These are phyloP conservation scores for Brachionus koreanus DNA, from an alignment of 1,140 invertebrate genomes.

Conservation along the genomic window DNA sequence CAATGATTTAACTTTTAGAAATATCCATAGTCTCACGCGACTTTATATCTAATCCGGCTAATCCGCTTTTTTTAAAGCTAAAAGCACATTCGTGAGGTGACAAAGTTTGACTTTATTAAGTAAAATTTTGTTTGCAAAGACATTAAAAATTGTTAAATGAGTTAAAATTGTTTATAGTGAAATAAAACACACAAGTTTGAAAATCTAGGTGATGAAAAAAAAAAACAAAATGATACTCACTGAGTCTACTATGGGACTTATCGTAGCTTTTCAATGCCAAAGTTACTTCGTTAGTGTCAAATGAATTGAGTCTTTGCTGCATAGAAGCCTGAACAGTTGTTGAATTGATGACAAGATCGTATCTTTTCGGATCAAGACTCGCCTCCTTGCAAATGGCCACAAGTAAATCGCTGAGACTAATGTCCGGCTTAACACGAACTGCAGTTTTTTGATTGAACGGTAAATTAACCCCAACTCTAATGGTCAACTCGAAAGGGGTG, in stretches of 20 bases:
- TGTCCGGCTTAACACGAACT: constrained; percentile 28
- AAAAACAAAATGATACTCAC: constrained; percentile 4
- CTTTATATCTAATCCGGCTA: not conserved
- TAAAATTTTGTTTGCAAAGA: not conserved
- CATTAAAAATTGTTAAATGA: not conserved
- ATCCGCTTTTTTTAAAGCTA: not conserved
- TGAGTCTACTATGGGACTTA: not conserved
- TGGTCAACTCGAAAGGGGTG: constrained; percentile 23
- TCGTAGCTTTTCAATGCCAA: constrained; percentile 29
- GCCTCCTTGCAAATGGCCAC: constrained; percentile 25
- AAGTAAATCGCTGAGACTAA: not conserved
- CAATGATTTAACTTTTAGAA: not conserved
- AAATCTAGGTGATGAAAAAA: not conserved
- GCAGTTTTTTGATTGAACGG: constrained; percentile 36
- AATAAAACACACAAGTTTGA: not conserved
- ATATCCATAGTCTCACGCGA: not conserved
- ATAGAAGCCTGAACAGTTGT: not conserved
- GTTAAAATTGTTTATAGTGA: not conserved
- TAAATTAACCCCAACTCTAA: constrained; percentile 5
- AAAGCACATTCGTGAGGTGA: not conserved
- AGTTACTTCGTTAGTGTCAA: constrained; percentile 26
- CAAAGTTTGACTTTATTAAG: not conserved
- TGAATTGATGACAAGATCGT: not conserved
- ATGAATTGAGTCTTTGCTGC: not conserved
- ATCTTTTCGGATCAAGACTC: not conserved